A percentile compares a stretch with the other conserved stretches of the same genome.
Conservation (phyloP, 2,888 invertebrate species). For the Drosophila tanythrix region DNA sequence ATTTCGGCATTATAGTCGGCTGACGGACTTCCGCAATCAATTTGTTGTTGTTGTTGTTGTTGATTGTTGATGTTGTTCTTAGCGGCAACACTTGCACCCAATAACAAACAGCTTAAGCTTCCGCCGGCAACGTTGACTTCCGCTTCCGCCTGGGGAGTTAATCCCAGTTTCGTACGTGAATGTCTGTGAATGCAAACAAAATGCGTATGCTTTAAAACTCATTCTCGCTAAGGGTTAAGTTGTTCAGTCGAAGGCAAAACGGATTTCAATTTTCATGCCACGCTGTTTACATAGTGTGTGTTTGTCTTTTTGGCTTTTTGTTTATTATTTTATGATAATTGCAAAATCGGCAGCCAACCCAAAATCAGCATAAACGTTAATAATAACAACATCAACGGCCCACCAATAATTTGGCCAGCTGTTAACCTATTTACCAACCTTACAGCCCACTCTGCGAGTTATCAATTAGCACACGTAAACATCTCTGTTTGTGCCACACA, state of each 20-base stretch:
- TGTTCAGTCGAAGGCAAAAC: slow-evolving; percentile 12
- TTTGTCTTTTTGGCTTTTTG: slow-evolving; percentile 34
- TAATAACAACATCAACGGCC: slow-evolving; percentile 20
- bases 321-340: slow-evolving; percentile 62
- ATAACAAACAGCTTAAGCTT: slow-evolving; percentile 51
- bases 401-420: slow-evolving; percentile 5
- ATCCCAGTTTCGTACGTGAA: slow-evolving; percentile 3
- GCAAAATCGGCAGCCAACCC: slow-evolving; percentile 29
- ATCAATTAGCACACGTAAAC: neutral
- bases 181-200: slow-evolving; percentile 45
- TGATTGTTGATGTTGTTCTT: slow-evolving; percentile 25
- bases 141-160: slow-evolving; percentile 49
- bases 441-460: slow-evolving; percentile 4
- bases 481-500: neutral
- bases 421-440: slow-evolving; percentile 5
- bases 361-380: slow-evolving; percentile 28
- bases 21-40: slow-evolving; percentile 46
- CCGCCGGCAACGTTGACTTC: slow-evolving; percentile 55
- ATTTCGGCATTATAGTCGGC: slow-evolving; percentile 55
- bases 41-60: slow-evolving; percentile 20
- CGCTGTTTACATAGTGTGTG: slow-evolving; percentile 19
- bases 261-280: slow-evolving; percentile 33
- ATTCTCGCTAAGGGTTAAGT: neutral
- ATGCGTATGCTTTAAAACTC: slow-evolving; percentile 35
- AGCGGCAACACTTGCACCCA: slow-evolving; percentile 50